phyloP scores from a whole-genome alignment of 2,888 invertebrate genomes.

The Glyphotaelius pellucidus region DNA sequence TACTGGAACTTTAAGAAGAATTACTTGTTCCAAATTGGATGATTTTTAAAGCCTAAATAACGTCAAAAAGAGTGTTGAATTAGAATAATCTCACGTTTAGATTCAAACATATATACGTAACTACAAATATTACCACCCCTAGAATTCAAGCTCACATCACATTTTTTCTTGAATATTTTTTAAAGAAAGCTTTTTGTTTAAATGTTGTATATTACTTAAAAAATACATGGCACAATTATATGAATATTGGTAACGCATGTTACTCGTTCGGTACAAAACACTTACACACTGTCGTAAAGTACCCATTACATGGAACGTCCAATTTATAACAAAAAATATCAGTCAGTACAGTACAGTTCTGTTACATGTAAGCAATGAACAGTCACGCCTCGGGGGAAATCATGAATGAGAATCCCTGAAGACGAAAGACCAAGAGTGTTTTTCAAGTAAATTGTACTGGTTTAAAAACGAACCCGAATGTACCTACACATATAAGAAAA shows the following conservation, averaged over 20 bases:
- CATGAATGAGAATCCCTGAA: constrained; percentile 36
- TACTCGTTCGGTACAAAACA: neutral
- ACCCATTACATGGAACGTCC: neutral
- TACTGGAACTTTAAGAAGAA: too few species aligned
- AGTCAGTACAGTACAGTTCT: neutral
- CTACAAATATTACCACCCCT: too few species aligned
- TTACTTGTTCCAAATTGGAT: too few species aligned
- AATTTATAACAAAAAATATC: constrained; percentile 23
- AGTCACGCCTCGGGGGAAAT: constrained; percentile 50
- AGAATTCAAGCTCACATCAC: too few species aligned
- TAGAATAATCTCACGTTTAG: too few species aligned
- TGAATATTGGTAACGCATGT: neutral
- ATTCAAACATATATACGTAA: too few species aligned
- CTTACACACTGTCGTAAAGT: neutral
- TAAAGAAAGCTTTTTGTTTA: too few species aligned
- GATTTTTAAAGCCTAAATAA: too few species aligned
- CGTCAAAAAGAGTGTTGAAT: too few species aligned
- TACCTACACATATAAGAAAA: neutral
- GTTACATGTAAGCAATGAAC: neutral
- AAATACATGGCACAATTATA: neutral
- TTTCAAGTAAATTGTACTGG: constrained; percentile 57
- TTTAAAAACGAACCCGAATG: constrained; percentile 4
- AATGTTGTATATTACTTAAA: neutral
- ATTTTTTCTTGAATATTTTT: too few species aligned
- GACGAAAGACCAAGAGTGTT: constrained; percentile 45